Conservation (phyloP, 2,113 vertebrate species). For the Cichladusa arquata region DNA sequence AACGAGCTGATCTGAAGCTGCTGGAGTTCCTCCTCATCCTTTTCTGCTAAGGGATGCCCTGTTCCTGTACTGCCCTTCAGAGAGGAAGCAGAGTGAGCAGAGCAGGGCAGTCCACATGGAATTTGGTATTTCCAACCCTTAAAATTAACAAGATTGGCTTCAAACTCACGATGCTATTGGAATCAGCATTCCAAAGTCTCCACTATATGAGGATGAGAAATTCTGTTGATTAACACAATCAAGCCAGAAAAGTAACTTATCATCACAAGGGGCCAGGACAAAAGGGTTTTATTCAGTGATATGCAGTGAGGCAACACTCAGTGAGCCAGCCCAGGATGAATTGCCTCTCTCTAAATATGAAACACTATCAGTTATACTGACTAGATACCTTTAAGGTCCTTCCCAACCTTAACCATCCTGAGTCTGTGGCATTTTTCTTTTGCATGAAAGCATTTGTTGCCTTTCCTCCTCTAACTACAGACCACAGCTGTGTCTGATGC, state of each 20-base stretch:
- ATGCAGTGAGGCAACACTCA: neutral
- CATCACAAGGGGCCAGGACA: neutral
- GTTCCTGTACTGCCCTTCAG: neutral
- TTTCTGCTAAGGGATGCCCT: neutral
- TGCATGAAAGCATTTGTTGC: neutral
- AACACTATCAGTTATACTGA: neutral
- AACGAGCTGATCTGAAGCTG: neutral
- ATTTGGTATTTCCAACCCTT: neutral
- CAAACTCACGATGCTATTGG: neutral
- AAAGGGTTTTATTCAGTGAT: neutral
- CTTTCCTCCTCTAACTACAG: neutral
- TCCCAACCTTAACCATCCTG: neutral
- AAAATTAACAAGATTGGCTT: neutral
- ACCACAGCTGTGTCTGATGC: neutral
- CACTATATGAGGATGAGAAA: neutral
- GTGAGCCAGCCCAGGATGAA: neutral
- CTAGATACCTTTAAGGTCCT: neutral
- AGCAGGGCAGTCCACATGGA: neutral
- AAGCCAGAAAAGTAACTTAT: neutral
- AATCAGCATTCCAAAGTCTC: neutral
- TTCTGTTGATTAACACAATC: neutral
- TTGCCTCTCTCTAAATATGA: neutral
- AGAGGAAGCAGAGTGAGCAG: neutral
- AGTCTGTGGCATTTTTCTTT: neutral
- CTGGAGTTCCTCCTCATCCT: neutral